These are phyloP conservation scores for Ormyrus pomaceus DNA, from an alignment of 2,888 invertebrate species.

Conservation along the genomic window DNA sequence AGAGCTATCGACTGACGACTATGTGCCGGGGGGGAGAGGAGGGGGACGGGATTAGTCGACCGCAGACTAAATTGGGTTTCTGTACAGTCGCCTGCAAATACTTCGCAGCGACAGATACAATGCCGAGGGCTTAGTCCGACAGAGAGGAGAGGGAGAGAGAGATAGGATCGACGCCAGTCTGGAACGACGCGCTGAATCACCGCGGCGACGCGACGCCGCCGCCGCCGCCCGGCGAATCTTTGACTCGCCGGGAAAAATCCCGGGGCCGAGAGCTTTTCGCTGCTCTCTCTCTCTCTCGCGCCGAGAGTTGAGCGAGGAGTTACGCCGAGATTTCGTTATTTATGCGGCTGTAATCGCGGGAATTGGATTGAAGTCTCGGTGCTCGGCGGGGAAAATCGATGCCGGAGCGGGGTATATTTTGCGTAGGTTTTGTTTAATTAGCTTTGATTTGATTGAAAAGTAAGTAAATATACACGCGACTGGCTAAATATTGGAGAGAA, in stretches of 20 bases:
- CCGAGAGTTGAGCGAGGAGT: conserved; percentile 7
- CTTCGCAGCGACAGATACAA: conserved; percentile 65
- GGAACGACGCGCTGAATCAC: neutral
- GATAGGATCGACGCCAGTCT: conserved; percentile 47
- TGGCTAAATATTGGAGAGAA: conserved; percentile 25
- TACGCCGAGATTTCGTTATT: neutral
- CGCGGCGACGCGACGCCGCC: neutral
- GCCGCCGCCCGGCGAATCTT: neutral
- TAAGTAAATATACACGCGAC: no score
- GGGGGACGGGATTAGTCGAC: conserved; percentile 73
- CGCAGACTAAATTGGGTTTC: conserved; percentile 74
- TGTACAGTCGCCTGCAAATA: conserved; percentile 71
- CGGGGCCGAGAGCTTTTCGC: conserved; percentile 13
- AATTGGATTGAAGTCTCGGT: no score
- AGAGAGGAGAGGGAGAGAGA: conserved; percentile 12
- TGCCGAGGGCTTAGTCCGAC: conserved; percentile 57
- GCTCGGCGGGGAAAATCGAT: no score
- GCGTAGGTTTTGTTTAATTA: no score
- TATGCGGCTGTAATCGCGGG: no score
- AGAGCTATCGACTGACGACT: conserved; percentile 72
- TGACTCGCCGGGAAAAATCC: conserved; percentile 38
- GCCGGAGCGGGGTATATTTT: no score
- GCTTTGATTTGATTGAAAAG: no score
- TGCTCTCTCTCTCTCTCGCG: no score
- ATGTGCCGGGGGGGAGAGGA: conserved; percentile 69